These are phyloP conservation scores for Scaptodrosophila latifasciaeformis DNA, from an alignment of 2,888 invertebrate genomes.

Conservation along the genomic window DNA sequence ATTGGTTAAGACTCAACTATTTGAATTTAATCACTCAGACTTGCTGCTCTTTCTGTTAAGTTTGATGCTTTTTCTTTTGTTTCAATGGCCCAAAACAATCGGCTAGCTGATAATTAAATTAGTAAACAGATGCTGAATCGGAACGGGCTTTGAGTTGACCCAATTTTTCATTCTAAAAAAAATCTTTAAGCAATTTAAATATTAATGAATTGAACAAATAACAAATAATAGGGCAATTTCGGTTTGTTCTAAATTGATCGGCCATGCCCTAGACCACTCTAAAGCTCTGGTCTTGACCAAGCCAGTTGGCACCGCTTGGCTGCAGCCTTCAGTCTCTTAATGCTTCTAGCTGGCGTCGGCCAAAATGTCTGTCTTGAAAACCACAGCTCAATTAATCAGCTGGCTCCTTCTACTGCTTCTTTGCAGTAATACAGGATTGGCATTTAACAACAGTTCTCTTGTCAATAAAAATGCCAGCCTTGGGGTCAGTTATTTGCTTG, in stretches of 20 bases:
- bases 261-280: slow-evolving; percentile 30
- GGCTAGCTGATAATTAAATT: slow-evolving; percentile 59
- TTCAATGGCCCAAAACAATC: not conserved
- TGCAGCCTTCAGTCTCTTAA: not conserved
- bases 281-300: not conserved
- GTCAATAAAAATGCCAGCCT: slow-evolving; percentile 1
- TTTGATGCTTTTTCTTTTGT: too few species aligned
- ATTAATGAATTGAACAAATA: slow-evolving; percentile 45
- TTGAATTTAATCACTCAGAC: too few species aligned
- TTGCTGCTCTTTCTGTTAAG: too few species aligned
- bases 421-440: not conserved
- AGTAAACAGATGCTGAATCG: slow-evolving; percentile 25
- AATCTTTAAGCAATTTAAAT: not conserved
- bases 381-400: not conserved
- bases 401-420: slow-evolving; percentile 11
- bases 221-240: slow-evolving; percentile 5
- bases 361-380: not conserved
- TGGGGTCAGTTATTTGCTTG: slow-evolving; percentile 35
- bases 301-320: slow-evolving; percentile 7
- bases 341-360: slow-evolving; percentile 2
- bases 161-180: slow-evolving; percentile 17
- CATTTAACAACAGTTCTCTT: slow-evolving; percentile 5
- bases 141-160: slow-evolving; percentile 24
- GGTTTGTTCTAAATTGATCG: slow-evolving; percentile 31
- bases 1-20: too few species aligned